Conservation (phyloP, 1,140 invertebrate species). For the Drosophila sproati region DNA sequence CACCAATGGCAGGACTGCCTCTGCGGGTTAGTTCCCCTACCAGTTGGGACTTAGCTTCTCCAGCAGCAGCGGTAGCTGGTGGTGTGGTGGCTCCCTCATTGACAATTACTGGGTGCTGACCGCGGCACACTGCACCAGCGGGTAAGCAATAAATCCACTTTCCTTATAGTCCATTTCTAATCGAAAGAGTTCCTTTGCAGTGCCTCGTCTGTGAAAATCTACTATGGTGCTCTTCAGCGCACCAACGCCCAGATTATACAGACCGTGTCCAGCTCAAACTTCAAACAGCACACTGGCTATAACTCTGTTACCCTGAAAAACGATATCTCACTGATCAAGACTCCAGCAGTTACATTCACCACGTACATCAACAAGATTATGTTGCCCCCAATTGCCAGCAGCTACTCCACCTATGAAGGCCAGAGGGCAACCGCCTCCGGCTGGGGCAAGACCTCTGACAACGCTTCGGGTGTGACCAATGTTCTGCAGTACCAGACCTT, state of each 20-base stretch:
- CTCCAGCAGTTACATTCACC: slow-evolving; percentile 24
- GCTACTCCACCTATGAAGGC: slow-evolving; percentile 62
- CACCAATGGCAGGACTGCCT: slow-evolving; percentile 68
- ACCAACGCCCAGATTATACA: slow-evolving; percentile 40
- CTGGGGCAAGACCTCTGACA: slow-evolving; percentile 62
- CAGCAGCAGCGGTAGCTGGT: slow-evolving; percentile 73
- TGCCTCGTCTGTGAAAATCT: slow-evolving; percentile 54
- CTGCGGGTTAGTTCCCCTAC: slow-evolving; percentile 85
- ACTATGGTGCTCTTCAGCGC: slow-evolving; percentile 61
- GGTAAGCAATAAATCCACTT: slow-evolving; percentile 27
- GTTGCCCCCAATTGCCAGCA: slow-evolving; percentile 40
- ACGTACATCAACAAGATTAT: slow-evolving; percentile 37
- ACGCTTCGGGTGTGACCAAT: slow-evolving; percentile 40
- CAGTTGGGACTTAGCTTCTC: slow-evolving; percentile 85
- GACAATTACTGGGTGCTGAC: slow-evolving; percentile 85
- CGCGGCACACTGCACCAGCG: slow-evolving; percentile 86
- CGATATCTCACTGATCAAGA: slow-evolving; percentile 68
- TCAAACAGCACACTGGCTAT: slow-evolving; percentile 60
- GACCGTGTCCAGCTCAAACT: slow-evolving; percentile 48
- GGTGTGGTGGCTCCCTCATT: slow-evolving; percentile 88
- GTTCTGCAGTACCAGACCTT: slow-evolving; percentile 41
- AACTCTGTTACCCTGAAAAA: slow-evolving; percentile 53
- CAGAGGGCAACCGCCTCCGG: slow-evolving; percentile 63
- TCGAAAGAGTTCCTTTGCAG: slow-evolving; percentile 18
- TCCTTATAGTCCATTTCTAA: not conserved